A percentile compares a stretch with the other conserved stretches of the same genome.
Evolutionary conservation across 2,797 vertebrate species (phyloP).

Genomic region (Manis pentadactyla): DNA sequence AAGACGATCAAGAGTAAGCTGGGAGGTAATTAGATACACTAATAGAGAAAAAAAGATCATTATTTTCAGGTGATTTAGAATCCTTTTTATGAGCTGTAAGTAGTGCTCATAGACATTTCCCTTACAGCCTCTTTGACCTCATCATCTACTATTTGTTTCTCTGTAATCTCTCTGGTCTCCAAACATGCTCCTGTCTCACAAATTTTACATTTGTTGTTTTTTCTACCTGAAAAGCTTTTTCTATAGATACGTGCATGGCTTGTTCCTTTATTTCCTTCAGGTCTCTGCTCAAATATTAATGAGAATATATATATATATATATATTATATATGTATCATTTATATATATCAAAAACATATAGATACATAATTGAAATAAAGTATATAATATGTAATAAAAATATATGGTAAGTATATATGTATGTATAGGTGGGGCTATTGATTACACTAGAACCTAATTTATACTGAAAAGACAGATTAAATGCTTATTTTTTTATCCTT

Average conservation of each 20-base stretch:
- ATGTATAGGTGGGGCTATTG: neutral
- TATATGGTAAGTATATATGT: neutral
- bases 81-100: neutral
- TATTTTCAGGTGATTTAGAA: neutral
- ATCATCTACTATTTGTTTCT: neutral
- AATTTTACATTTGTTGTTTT: neutral
- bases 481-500: neutral
- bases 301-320: neutral
- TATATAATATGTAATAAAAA: neutral
- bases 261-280: neutral
- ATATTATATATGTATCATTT: neutral
- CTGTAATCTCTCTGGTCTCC: neutral
- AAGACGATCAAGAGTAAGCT: neutral
- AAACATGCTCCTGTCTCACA: neutral
- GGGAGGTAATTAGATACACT: neutral
- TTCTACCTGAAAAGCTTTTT: neutral
- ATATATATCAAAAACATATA: neutral
- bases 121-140: too few species aligned
- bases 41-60: neutral
- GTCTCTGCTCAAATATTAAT: slow-evolving; percentile 41
- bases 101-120: neutral
- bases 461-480: neutral
- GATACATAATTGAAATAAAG: too few species aligned
- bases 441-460: neutral
- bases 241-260: neutral